Evolutionary conservation across 2,797 vertebrate genomes (phyloP), one percentile per base, ranked within the genome.

Genomic region (Chanos chanos): DNA sequence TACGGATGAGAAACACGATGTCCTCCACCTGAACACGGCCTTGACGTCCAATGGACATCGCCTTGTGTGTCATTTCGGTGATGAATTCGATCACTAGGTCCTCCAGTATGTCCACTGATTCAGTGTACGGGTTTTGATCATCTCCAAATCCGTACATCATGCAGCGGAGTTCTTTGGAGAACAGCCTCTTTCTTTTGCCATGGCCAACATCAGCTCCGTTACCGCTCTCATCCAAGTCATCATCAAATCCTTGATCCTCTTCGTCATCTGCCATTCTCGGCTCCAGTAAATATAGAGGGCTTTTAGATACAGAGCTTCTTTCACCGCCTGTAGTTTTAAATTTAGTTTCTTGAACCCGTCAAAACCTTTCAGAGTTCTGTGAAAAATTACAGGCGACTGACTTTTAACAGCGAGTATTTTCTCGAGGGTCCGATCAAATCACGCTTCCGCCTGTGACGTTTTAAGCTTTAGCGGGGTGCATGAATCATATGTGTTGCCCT

Each of bases 81-180:
- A 99, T 91, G 64, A 99, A 99, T 74, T 99, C 96, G 75, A 98
- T 98, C 39, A 99, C 95, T 60, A 98, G 86, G 62, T 98, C 96
- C 81, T 99, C 96, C 55, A 99, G 86, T 55, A 99, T 98, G 65
- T 99, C 95, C 75, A 98, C 96, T 0, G 96, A 98, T 60, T 98
- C 96, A 0, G 96, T 99, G 54, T 99, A 98, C 13, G 96, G 96
- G 75, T 99, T 99, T 85, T 99, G 96, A 77, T 98, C 96, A 50
- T 99, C 96, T 3, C 96, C 96, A 0, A 99, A 99, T 0, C 96
- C 96, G 73, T 99, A 99, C 96, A 99, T 99, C 96, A 99, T 99
- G 61, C 96, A 99, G 2, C 96, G 89, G 12, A 99, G 82, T 78
- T 99, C 95, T 82, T 99, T 99, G 33, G 96, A 97, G 81, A 99